Evolutionary conservation across 2,888 invertebrate genomes (phyloP), one percentile per base, ranked within the genome.

Genomic region (Drosophila kuntzei): DNA sequence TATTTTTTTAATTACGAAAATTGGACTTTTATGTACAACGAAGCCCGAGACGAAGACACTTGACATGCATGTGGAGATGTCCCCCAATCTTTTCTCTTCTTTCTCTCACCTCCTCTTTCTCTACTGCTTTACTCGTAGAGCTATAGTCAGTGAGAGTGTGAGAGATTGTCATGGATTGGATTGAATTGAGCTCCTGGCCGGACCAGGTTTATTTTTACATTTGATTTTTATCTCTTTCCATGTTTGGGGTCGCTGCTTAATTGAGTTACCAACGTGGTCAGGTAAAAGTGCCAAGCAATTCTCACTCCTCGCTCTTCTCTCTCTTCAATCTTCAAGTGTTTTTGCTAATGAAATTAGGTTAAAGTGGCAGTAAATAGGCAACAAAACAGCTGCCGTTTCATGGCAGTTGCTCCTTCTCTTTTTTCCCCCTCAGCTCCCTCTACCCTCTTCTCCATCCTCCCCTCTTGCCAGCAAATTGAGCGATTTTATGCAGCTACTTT

Each of bases 1-100:
- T 82, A 71, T 82, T 81, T 85, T 84, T 85, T 85, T 85, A 85
- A 85, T 85, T 85, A 85, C 85, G 87, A 82, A 85, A 89, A 85
- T 85, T 89, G 85, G 90, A 88, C 89, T 85, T 85, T 88, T 85
- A 88, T 85, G 89, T 85, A 71, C 71, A 43, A 32, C 58, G 64
- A 55, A 55, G 75, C 8, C 25, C 39, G 47, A 53, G 61, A 43
- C 67, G 63, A 61, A 86, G 82, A 85, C 89, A 87, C 83, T 83
- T 83, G 89, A 89, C 83, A 89, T 88, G 89, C 79, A 81, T 87
- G 82, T 64, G 68, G 60, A 54, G 57, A 63, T 50, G 53, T 66
- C 51, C 43, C 27, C 12, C 16, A 22, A 8, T 20, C 1, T 16
- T 12, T 36, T 2, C 29, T 11, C 37, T 16, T 44, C 51, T 18